phyloP scores from a whole-genome alignment of 2,113 vertebrate genomes.

The Dasyurus viverrinus region DNA sequence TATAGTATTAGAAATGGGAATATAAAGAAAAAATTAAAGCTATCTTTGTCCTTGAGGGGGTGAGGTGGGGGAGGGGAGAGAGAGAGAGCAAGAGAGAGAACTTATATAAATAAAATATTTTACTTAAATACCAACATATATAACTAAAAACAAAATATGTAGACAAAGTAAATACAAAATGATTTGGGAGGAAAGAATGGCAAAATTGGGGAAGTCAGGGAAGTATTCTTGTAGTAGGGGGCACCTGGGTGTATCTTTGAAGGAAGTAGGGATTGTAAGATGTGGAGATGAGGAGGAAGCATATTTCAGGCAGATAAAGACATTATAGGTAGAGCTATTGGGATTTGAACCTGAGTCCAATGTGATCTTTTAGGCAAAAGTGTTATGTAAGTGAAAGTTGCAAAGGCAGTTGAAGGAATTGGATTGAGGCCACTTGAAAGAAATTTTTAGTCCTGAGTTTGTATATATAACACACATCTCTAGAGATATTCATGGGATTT shows the following conservation, averaged over 20 bases:
- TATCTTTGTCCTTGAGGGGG: background rate
- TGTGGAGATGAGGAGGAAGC: background rate
- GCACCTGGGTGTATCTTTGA: background rate
- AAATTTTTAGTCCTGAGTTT: conserved; percentile 13
- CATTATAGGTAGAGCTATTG: background rate
- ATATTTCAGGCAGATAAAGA: background rate
- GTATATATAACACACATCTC: conserved; percentile 75
- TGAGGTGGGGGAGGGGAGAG: background rate
- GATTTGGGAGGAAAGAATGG: background rate
- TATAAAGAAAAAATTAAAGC: background rate
- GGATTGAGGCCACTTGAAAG: background rate
- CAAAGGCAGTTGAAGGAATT: background rate
- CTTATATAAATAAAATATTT: background rate
- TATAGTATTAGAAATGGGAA: background rate
- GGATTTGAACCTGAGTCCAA: background rate
- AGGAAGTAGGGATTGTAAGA: background rate
- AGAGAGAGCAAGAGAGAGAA: background rate
- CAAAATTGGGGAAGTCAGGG: background rate
- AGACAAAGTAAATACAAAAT: background rate
- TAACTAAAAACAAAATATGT: background rate
- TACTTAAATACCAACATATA: background rate
- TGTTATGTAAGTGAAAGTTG: background rate
- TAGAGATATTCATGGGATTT: conserved; percentile 63
- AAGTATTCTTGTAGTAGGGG: background rate
- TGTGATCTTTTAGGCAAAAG: background rate